phyloP scores from a whole-genome alignment of 2,888 invertebrate species.

The Oxycera nigricornis region DNA sequence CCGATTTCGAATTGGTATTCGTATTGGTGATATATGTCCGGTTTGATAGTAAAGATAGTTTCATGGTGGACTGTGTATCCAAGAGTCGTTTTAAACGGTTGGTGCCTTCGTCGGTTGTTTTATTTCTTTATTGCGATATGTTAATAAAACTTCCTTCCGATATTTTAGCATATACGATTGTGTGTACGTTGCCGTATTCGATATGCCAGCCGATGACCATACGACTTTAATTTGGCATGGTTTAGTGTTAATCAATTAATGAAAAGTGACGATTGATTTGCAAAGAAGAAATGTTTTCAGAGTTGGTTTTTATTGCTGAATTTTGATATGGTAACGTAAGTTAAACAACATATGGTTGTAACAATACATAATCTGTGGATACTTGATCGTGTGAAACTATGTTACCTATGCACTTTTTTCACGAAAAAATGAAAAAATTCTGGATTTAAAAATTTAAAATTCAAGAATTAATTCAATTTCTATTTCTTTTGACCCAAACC shows the following conservation, averaged over 20 bases:
- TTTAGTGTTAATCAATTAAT: not conserved
- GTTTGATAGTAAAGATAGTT: constrained; percentile 36
- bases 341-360: no score
- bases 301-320: no score
- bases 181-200: not conserved
- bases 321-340: no score
- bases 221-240: not conserved
- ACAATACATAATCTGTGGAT: no score
- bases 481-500: no score
- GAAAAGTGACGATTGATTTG: no score
- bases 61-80: not conserved
- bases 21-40: constrained; percentile 33
- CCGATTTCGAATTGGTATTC: constrained; percentile 31
- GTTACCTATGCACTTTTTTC: no score
- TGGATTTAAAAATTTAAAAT: no score
- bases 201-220: not conserved
- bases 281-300: no score
- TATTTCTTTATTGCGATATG: constrained; percentile 41
- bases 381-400: no score
- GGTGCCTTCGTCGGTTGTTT: constrained; percentile 16
- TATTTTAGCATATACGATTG: constrained; percentile 34
- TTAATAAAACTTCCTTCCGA: constrained; percentile 48
- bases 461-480: no score
- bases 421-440: no score
- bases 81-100: constrained; percentile 20